A percentile compares a stretch with the other conserved stretches of the same genome.
These are phyloP conservation scores for Dynastes maya DNA, from an alignment of 2,888 invertebrate genomes.

Conservation along the genomic window DNA sequence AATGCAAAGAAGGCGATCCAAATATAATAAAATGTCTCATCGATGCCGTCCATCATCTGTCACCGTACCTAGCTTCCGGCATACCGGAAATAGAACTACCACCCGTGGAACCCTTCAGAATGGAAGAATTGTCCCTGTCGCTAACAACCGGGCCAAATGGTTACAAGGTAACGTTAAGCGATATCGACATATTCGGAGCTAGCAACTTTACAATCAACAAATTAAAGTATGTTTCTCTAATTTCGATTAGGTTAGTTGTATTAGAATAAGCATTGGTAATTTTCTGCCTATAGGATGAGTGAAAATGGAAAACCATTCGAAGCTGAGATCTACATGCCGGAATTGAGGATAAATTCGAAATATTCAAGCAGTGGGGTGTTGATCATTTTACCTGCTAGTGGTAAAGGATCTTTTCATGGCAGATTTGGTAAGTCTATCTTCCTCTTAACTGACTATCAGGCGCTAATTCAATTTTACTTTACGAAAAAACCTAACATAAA, in stretches of 20 bases:
- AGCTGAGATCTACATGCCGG: slow-evolving; percentile 77
- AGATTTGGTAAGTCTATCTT: slow-evolving; percentile 71
- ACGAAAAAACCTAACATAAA: no score
- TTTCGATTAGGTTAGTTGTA: background rate
- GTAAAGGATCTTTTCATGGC: slow-evolving; percentile 80
- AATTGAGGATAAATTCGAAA: slow-evolving; percentile 77
- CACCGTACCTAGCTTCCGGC: slow-evolving; percentile 75
- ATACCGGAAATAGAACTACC: slow-evolving; percentile 80
- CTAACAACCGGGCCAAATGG: slow-evolving; percentile 74
- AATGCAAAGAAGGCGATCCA: slow-evolving; percentile 78
- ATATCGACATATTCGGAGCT: slow-evolving; percentile 77
- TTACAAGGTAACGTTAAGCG: slow-evolving; percentile 75
- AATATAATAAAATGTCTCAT: slow-evolving; percentile 75
- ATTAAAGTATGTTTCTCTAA: slow-evolving; percentile 71
- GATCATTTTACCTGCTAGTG: slow-evolving; percentile 81
- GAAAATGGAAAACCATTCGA: slow-evolving; percentile 79
- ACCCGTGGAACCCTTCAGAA: slow-evolving; percentile 78
- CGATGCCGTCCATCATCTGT: slow-evolving; percentile 74
- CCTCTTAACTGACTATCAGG: no score
- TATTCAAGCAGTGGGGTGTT: slow-evolving; percentile 81
- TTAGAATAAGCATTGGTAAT: background rate
- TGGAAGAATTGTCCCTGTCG: slow-evolving; percentile 76
- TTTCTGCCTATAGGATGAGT: slow-evolving; percentile 68
- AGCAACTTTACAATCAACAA: slow-evolving; percentile 76
- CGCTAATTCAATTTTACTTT: no score